Base-by-base conservation (phyloP, 2,113 vertebrate genomes). In the Emydocephalus ijimae region DNA sequence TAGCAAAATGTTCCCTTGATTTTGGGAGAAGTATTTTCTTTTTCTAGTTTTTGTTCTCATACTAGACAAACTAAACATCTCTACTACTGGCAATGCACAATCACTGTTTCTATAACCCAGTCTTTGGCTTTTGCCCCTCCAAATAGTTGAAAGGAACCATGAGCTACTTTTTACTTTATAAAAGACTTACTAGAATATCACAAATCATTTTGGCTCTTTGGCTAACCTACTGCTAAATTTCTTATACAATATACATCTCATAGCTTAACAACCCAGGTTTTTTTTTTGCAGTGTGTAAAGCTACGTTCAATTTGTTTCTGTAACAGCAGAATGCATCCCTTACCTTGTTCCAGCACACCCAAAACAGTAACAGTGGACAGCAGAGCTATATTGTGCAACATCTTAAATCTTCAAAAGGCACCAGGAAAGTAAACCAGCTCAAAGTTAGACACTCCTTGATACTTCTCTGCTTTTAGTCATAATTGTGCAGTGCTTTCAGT, bases 331-430 rank as follows among this genome's bases (percentile, higher is more conserved):
- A 45, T 4, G 9, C 29, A 3, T 34, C 50, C 45, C 96, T 96
- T 97, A 99, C 99, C 99, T 98, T 99, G 99, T 91, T 98, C 96
- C 96, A 99, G 94, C 92, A 99, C 97, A 4, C 97, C 98, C 57
- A 98, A 90, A 9, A 99, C 92, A 0, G 98, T 98, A 48, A 99
- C 97, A 0, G 96, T 94, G 9, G 98, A 98, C 52, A 99, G 95
- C 56, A 96, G 94, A 23, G 98, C 98, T 9, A 96, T 74, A 10
- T 98, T 97, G 0, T 98, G 97, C 50, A 96, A 94, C 99, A 98
- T 98, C 88, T 0, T 95, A 91, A 91, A 88, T 0, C 12, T 8
- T 24, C 20, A 9, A 7, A 50, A 85, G 0, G 1, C 2, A 43
- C 64, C 23, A 64, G 14, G 52, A 54, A 87, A 48, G 20, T 29